Conservation (phyloP, 1,140 invertebrate genomes). For the Panagrolaimus sp. region DNA sequence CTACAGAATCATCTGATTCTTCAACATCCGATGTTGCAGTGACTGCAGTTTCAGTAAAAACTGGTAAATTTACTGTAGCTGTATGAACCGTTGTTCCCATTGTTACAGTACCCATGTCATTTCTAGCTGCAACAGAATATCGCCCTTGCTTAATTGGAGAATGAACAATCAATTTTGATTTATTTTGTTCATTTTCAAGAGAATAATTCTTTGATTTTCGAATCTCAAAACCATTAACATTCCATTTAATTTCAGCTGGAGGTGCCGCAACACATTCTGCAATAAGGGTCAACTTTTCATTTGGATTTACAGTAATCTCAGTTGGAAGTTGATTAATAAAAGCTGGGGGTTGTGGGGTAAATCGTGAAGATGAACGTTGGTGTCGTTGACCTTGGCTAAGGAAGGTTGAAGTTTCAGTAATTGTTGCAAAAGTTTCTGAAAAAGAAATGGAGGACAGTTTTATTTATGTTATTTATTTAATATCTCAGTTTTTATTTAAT, state of each 20-base stretch:
- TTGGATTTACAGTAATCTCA: slow-evolving; percentile 39
- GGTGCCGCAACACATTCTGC: slow-evolving; percentile 43
- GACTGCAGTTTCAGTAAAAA: slow-evolving; percentile 31
- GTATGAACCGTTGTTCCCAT: slow-evolving; percentile 17
- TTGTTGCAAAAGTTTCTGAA: slow-evolving; percentile 13
- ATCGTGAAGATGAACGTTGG: neutral
- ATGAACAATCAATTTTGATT: slow-evolving; percentile 35
- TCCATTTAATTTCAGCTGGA: slow-evolving; percentile 47
- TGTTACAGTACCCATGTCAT: slow-evolving; percentile 37
- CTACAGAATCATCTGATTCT: slow-evolving; percentile 10
- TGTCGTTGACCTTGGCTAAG: neutral
- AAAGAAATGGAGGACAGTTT: neutral
- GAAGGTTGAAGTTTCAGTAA: neutral
- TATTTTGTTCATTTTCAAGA: slow-evolving; percentile 30
- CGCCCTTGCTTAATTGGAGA: slow-evolving; percentile 43
- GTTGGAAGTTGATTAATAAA: slow-evolving; percentile 47
- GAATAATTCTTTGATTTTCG: slow-evolving; percentile 31
- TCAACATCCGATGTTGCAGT: slow-evolving; percentile 16
- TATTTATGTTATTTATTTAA: neutral
- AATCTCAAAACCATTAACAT: slow-evolving; percentile 48
- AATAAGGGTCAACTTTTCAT: slow-evolving; percentile 43
- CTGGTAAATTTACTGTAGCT: slow-evolving; percentile 15
- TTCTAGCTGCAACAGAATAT: slow-evolving; percentile 41
- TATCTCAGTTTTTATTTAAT: too few species aligned
- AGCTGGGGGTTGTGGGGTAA: slow-evolving; percentile 38